Conservation (phyloP, 2,113 vertebrate species). For the Meleagris gallopavo region DNA sequence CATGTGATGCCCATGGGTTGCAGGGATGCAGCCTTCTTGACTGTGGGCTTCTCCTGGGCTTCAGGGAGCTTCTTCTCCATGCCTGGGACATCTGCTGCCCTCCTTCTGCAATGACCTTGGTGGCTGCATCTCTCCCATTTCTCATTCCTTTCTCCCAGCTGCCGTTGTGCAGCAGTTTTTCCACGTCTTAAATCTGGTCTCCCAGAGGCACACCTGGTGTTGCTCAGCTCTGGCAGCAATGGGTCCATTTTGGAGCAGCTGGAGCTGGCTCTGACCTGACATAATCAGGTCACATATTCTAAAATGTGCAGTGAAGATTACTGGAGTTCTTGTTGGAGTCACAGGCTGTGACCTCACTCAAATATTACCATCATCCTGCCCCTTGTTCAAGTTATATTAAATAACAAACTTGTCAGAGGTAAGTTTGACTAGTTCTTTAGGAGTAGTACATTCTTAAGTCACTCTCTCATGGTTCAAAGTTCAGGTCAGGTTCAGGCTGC, state of each 20-base stretch:
- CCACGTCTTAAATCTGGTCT: background rate
- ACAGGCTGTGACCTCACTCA: background rate
- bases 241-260: background rate
- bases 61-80: background rate
- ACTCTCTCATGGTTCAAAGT: background rate
- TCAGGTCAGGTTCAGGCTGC: background rate
- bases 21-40: background rate
- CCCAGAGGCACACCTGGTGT: background rate
- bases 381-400: background rate
- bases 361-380: background rate
- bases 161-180: background rate
- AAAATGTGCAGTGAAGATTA: background rate
- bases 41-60: background rate
- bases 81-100: background rate
- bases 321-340: background rate
- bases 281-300: background rate
- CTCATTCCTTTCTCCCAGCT: background rate
- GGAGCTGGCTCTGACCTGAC: background rate
- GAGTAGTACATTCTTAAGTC: background rate
- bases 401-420: background rate
- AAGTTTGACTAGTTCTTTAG: background rate
- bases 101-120: background rate
- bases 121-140: background rate
- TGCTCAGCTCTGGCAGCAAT: background rate
- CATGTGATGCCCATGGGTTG: background rate